A percentile compares a stretch with the other conserved stretches of the same genome.
Evolutionary conservation across 2,888 invertebrate genomes (phyloP).

Genomic region (Apamea crenata): DNA sequence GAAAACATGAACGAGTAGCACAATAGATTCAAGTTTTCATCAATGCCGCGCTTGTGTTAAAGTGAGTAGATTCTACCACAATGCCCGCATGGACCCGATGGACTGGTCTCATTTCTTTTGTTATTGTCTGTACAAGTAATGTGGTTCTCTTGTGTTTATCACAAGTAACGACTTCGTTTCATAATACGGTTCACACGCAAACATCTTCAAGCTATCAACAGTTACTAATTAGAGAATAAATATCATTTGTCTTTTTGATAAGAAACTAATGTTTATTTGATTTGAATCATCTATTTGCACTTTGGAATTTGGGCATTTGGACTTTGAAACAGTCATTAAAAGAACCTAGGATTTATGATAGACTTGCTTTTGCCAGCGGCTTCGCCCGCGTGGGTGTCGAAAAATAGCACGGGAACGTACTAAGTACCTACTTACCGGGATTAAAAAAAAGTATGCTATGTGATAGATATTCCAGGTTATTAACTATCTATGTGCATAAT

Average conservation of each 20-base stretch:
- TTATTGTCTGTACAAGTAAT: constrained; percentile 67
- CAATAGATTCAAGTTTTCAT: constrained; percentile 33
- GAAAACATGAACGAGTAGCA: constrained; percentile 17
- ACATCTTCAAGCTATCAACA: constrained; percentile 20
- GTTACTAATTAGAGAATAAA: constrained; percentile 30
- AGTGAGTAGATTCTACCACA: constrained; percentile 71
- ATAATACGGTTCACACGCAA: constrained; percentile 16
- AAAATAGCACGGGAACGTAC: background rate
- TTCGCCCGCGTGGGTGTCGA: background rate
- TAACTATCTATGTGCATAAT: background rate
- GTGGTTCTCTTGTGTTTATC: constrained; percentile 68
- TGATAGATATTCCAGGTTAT: background rate
- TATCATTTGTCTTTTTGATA: constrained; percentile 17
- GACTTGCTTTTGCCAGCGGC: too few species aligned
- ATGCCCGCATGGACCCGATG: constrained; percentile 74
- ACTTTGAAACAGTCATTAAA: background rate
- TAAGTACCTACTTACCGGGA: background rate
- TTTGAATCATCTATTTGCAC: constrained; percentile 1
- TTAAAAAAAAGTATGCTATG: background rate
- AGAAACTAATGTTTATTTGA: constrained; percentile 19
- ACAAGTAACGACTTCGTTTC: constrained; percentile 46
- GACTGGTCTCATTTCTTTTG: constrained; percentile 74
- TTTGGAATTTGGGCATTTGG: background rate
- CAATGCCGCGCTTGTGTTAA: constrained; percentile 19
- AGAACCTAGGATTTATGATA: background rate